phyloP scores from a whole-genome alignment of 1,140 invertebrate genomes.

The Aphidius gifuensis region DNA sequence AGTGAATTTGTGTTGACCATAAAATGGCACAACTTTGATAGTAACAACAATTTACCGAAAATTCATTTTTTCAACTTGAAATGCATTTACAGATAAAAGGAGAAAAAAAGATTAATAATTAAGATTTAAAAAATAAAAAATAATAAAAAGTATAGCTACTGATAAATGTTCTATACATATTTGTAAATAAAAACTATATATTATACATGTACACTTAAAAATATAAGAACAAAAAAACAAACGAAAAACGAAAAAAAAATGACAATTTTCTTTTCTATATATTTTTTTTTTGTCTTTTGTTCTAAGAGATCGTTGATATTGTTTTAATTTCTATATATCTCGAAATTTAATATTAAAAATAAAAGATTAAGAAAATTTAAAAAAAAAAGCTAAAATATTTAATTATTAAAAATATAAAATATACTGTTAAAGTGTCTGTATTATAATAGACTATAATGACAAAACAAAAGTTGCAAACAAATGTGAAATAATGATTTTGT shows the following conservation, averaged over 20 bases:
- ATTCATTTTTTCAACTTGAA: not conserved
- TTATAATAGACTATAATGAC: conserved; percentile 50
- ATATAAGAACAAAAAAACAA: no score
- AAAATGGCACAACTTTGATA: no score
- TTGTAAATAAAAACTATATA: conserved; percentile 41
- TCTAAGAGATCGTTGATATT: conserved; percentile 33
- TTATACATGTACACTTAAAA: no score
- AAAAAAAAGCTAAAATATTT: no score
- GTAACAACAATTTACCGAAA: no score
- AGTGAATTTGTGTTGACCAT: not conserved
- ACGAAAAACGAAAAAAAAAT: conserved; percentile 8
- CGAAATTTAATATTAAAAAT: no score
- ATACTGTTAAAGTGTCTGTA: conserved; percentile 45
- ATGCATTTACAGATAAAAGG: conserved; percentile 21
- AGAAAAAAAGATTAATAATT: conserved; percentile 22
- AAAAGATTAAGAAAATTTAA: no score
- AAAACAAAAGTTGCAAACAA: conserved; percentile 50
- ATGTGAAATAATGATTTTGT: conserved; percentile 42
- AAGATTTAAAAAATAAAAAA: conserved; percentile 32
- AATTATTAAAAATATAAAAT: conserved; percentile 8
- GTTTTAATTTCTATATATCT: conserved; percentile 33
- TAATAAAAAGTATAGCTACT: conserved; percentile 26
- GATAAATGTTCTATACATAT: conserved; percentile 39
- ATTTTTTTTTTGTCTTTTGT: conserved; percentile 16
- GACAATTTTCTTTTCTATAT: conserved; percentile 37